phyloP scores from a whole-genome alignment of 2,888 invertebrate genomes.

The Epiblema foenella region DNA sequence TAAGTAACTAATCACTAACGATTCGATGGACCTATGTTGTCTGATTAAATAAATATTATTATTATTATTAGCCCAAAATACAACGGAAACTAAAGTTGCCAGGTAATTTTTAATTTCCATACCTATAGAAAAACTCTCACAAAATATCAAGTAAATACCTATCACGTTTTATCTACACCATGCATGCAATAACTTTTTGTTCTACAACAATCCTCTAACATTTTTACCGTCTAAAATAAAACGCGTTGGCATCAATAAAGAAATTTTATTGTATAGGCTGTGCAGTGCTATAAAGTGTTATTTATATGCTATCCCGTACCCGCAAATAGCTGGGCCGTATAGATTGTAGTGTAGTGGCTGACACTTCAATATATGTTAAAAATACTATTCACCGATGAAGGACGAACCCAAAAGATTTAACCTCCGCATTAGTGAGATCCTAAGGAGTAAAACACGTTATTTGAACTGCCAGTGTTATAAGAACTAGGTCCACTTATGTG shows the following conservation, averaged over 20 bases:
- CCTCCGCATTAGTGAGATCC: no score
- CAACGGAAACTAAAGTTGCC: neutral
- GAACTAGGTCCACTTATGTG: no score
- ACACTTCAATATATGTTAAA: slow-evolving; percentile 17
- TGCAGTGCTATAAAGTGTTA: slow-evolving; percentile 38
- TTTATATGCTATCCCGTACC: slow-evolving; percentile 26
- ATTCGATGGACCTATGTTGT: no score
- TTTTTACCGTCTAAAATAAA: slow-evolving; percentile 30
- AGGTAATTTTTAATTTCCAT: neutral
- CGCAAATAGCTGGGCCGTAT: slow-evolving; percentile 29
- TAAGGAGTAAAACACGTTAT: no score
- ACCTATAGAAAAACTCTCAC: neutral
- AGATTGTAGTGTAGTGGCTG: slow-evolving; percentile 18
- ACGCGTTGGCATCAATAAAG: slow-evolving; percentile 25
- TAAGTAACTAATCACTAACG: no score
- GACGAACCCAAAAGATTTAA: no score
- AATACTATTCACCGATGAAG: neutral
- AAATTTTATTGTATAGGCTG: slow-evolving; percentile 35
- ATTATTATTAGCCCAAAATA: no score
- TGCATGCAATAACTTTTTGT: slow-evolving; percentile 19
- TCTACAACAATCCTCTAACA: slow-evolving; percentile 24
- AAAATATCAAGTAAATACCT: neutral
- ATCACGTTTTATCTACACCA: neutral
- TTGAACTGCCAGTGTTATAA: no score
- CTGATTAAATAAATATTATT: no score